Conservation (phyloP, 2,888 invertebrate genomes). For the Callyntrura guangdongensis region DNA sequence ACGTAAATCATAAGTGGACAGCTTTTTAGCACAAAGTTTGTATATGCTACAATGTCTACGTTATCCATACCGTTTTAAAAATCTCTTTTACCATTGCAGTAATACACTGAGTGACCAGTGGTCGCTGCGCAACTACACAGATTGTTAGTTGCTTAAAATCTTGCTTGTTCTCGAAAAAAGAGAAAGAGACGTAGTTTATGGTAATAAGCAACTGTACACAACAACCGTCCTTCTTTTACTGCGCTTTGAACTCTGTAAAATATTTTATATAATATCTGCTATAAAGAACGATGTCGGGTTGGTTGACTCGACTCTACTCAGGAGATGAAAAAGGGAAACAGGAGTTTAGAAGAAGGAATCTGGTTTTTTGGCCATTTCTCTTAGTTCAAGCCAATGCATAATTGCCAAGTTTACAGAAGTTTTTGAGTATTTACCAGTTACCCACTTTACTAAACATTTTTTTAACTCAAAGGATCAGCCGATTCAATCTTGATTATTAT, state of each 20-base stretch:
- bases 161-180: conserved; percentile 24
- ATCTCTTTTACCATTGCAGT: neutral
- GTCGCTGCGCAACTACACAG: neutral
- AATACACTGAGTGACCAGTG: neutral
- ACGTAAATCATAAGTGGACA: conserved; percentile 65
- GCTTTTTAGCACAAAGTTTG: conserved; percentile 62
- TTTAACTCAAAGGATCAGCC: conserved; percentile 24
- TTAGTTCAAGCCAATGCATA: conserved; percentile 54
- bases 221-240: conserved; percentile 26
- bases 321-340: conserved; percentile 34
- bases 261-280: conserved; percentile 14
- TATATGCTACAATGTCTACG: neutral
- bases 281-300: conserved; percentile 56
- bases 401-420: conserved; percentile 64
- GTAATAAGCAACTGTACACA: conserved; percentile 69
- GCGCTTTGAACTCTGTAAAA: conserved; percentile 49
- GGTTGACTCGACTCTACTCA: conserved; percentile 36
- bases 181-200: conserved; percentile 66
- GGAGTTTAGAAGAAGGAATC: conserved; percentile 36
- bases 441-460: conserved; percentile 34
- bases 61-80: neutral
- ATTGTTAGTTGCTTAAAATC: neutral
- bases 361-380: conserved; percentile 63
- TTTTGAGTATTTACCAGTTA: conserved; percentile 36
- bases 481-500: conserved; percentile 13